A percentile compares a stretch with the other conserved stretches of the same genome.
These are phyloP conservation scores for Ganaspis sp. DNA, from an alignment of 1,140 invertebrate genomes.

Conservation along the genomic window DNA sequence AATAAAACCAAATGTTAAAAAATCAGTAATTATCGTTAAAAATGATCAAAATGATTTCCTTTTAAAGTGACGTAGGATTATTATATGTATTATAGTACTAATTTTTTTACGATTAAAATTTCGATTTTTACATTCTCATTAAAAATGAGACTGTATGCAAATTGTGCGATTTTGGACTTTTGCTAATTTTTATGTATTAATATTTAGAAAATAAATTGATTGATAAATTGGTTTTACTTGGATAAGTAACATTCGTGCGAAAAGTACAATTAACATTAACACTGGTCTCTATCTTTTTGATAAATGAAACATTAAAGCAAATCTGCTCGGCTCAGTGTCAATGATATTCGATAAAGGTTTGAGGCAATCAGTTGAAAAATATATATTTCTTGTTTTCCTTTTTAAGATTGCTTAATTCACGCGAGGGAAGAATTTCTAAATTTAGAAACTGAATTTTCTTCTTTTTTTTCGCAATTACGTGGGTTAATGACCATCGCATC, in stretches of 20 bases:
- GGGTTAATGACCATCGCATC: background rate
- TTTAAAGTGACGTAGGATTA: too few species aligned
- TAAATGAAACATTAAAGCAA: slow-evolving; percentile 7
- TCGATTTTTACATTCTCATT: too few species aligned
- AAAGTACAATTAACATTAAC: background rate
- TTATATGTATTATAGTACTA: too few species aligned
- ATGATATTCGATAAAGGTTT: background rate
- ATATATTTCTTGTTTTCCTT: slow-evolving; percentile 32
- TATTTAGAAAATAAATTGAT: background rate
- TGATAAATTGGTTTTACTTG: background rate
- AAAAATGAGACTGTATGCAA: too few species aligned
- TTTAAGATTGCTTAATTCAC: background rate
- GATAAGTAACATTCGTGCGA: background rate
- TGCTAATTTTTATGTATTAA: too few species aligned
- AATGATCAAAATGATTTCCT: too few species aligned
- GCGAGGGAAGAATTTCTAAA: background rate
- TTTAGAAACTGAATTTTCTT: background rate
- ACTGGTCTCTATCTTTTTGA: background rate
- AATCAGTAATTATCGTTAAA: too few species aligned
- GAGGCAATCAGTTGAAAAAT: slow-evolving; percentile 34
- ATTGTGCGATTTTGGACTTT: too few species aligned
- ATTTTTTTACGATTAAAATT: too few species aligned
- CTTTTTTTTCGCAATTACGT: background rate
- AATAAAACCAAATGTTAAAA: too few species aligned
- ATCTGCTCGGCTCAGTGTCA: background rate